Base-by-base conservation (phyloP, 2,113 vertebrate species). In the Chamaea fasciata region DNA sequence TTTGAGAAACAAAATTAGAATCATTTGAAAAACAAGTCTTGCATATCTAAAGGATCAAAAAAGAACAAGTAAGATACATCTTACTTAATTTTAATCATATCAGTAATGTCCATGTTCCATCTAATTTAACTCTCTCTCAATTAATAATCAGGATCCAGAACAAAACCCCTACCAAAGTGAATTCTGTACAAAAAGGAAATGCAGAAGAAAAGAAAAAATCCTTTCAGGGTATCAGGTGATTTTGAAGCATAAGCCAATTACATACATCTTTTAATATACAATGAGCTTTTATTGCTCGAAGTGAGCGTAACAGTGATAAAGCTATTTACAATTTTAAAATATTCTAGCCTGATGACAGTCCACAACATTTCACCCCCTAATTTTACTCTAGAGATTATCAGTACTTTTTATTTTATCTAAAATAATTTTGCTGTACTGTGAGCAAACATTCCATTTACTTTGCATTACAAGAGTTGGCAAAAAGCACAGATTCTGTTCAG, bases 1-100 rank as follows among this genome's bases (percentile, higher is more conserved):
- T 99, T 94, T 94, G 81, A 83, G 94, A 94, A 97, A 95, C 15
- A 92, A 21, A 93, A 92, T 91, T 30, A 75, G 9, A 69, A 83
- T 9, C 18, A 37, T 41, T 50, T 78, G 33, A 94, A 83, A 87
- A 94, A 42, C 19, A 57, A 62, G 44, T 28, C 31, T 10, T 59
- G 26, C 31, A 11, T 39, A 74, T 39, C 62, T 86, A 59, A 26
- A 46, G n/a, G 13, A 87, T 26, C 23, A 69, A 79, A 96, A 90
- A 46, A 22, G 0, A 86, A 89, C 4, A 75, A 41, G 13, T n/a
- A 35, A 62, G 64, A 12, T 11, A 44, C 5, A 67, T 27, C 60
- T 50, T 50, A 50, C 8, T 50, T 69, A 1, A 83, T 23, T 90
- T 88, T 70, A 82, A 24, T 42, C 42, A 47, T 5, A 86, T 9